phyloP scores from a whole-genome alignment of 2,113 vertebrate genomes.

The Gavia stellata region DNA sequence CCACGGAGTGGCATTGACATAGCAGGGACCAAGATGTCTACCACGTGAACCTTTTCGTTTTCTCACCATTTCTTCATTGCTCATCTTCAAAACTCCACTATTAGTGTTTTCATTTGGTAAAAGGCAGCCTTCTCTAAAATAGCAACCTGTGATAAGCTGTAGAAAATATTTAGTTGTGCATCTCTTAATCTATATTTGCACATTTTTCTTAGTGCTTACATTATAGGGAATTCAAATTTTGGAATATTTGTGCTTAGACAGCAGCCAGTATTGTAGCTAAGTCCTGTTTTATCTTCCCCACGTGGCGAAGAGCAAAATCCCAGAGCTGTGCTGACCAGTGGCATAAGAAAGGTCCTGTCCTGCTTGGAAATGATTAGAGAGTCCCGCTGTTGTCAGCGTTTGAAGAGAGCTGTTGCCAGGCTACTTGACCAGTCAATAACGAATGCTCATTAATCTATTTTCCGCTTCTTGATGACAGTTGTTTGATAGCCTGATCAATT shows the following conservation, averaged over 20 bases:
- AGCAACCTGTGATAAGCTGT: background rate
- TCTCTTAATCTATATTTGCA: background rate
- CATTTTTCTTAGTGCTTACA: background rate
- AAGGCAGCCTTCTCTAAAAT: background rate
- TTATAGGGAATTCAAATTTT: background rate
- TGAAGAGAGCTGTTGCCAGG: slow-evolving; percentile 11
- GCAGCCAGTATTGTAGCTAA: background rate
- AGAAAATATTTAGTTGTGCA: background rate
- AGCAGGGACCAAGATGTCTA: background rate
- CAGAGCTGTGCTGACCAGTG: background rate
- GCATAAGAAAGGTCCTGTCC: background rate
- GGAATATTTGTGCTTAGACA: background rate
- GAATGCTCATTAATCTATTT: slow-evolving; percentile 9
- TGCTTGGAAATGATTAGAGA: background rate
- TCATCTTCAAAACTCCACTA: background rate
- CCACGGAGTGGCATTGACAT: background rate
- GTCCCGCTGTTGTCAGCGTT: background rate
- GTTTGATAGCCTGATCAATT: slow-evolving; percentile 47
- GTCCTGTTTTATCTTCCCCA: background rate
- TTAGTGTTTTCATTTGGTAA: background rate
- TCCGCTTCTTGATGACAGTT: slow-evolving; percentile 7
- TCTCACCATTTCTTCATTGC: background rate
- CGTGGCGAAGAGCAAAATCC: background rate
- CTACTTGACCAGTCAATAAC: slow-evolving; percentile 18
- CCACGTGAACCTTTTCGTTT: background rate